These are phyloP conservation scores for Empidonax alnorum DNA, from an alignment of 2,113 vertebrate genomes.

Conservation along the genomic window DNA sequence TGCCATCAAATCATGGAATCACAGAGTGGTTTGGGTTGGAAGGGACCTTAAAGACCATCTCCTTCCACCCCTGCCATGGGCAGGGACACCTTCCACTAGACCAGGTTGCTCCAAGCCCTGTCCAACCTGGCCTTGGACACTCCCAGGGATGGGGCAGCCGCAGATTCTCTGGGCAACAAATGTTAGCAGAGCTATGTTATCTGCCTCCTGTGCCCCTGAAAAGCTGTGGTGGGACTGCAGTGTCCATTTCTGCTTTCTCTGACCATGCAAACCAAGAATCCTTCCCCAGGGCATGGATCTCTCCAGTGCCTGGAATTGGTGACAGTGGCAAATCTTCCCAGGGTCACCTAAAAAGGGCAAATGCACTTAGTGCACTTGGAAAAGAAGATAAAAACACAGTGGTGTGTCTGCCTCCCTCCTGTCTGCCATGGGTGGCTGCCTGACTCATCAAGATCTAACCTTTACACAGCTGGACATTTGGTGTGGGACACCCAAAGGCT, in stretches of 20 bases:
- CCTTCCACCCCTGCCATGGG: neutral
- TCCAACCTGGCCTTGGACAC: neutral
- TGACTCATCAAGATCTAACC: neutral
- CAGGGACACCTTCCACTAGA: neutral
- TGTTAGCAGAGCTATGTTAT: neutral
- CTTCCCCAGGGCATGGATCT: neutral
- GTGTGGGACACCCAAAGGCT: neutral
- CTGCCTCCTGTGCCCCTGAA: neutral
- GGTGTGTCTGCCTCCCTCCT: neutral
- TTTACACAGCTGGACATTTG: neutral
- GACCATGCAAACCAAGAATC: neutral
- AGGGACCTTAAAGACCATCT: neutral
- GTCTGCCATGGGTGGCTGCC: neutral
- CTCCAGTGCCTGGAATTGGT: accelerated
- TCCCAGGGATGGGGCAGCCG: neutral
- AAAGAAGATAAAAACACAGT: neutral
- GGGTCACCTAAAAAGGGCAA: neutral
- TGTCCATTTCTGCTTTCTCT: neutral
- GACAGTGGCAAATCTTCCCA: neutral
- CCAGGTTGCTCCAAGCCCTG: neutral
- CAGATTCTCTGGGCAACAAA: neutral
- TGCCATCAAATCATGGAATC: neutral
- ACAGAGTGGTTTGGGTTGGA: neutral
- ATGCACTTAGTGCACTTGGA: neutral
- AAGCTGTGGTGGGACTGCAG: neutral